Conservation (phyloP, 1,140 invertebrate species). For the Aplysia californica region DNA sequence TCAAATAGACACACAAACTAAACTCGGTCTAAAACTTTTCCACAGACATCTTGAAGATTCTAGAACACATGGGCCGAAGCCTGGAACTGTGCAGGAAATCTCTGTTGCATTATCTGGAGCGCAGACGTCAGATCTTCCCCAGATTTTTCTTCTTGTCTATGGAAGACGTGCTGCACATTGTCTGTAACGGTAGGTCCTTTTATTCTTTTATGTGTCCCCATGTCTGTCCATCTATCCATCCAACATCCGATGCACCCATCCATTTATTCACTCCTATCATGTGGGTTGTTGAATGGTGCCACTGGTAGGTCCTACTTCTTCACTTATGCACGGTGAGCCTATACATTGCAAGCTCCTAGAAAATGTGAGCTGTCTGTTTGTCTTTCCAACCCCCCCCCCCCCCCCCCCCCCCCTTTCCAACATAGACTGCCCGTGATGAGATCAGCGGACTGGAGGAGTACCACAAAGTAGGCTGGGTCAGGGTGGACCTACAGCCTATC, state of each 20-base stretch:
- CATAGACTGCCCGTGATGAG: conserved; percentile 62
- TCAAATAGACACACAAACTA: too few relatives aligned
- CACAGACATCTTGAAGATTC: conserved; percentile 62
- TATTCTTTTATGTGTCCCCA: background rate
- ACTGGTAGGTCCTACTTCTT: too few relatives aligned
- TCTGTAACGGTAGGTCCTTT: conserved; percentile 61
- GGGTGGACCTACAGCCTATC: conserved; percentile 65
- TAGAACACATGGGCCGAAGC: conserved; percentile 61
- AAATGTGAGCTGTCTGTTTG: background rate
- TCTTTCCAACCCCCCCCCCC: too few relatives aligned
- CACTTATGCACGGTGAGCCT: too few relatives aligned
- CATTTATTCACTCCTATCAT: too few relatives aligned
- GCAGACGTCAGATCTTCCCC: conserved; percentile 61
- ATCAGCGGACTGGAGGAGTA: conserved; percentile 56
- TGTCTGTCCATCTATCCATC: too few relatives aligned
- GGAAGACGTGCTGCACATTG: conserved; percentile 65
- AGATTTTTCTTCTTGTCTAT: conserved; percentile 66
- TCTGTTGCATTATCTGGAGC: conserved; percentile 58
- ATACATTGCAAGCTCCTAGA: background rate
- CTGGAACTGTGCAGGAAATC: conserved; percentile 58
- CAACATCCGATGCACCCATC: too few relatives aligned
- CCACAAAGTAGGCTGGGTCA: conserved; percentile 64
- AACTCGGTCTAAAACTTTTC: too few relatives aligned
- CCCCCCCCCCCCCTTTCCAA: too few relatives aligned
- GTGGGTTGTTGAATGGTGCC: too few relatives aligned